phyloP scores from a whole-genome alignment of 2,888 invertebrate species.

The Pilophorus perplexus region DNA sequence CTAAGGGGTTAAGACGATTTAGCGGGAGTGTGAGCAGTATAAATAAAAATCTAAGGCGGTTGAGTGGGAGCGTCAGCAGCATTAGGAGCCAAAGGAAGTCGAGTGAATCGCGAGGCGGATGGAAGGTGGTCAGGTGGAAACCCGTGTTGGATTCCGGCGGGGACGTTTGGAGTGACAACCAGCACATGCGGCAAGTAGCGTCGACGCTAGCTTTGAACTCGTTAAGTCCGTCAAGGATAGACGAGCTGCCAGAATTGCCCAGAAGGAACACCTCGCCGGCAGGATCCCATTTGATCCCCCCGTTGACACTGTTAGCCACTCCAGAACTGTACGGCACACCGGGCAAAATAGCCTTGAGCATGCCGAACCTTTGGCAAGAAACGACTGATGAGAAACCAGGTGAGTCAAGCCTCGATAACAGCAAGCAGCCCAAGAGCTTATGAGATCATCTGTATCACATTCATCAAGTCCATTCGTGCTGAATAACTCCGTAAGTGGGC shows the following conservation, averaged over 20 bases:
- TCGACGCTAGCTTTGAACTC: too few species aligned
- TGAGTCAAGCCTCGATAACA: not conserved
- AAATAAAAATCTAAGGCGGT: not conserved
- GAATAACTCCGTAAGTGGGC: too few species aligned
- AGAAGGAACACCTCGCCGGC: conserved; percentile 28
- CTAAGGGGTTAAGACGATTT: too few species aligned
- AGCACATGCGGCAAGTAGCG: conserved; percentile 1
- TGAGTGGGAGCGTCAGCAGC: conserved; percentile 15
- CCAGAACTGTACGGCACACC: not conserved
- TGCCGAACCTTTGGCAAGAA: conserved; percentile 33
- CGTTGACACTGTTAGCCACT: not conserved
- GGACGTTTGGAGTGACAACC: conserved; percentile 45
- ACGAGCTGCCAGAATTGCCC: not conserved
- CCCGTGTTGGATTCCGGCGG: conserved; percentile 47
- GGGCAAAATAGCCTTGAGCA: conserved; percentile 21
- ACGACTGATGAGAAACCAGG: not conserved
- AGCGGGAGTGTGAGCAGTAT: too few species aligned
- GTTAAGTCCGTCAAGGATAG: not conserved
- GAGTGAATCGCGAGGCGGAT: conserved; percentile 50
- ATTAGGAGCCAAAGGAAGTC: conserved; percentile 47
- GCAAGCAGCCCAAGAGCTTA: conserved; percentile 1
- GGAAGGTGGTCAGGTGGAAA: conserved; percentile 53
- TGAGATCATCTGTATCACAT: too few species aligned
- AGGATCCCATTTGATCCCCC: not conserved
- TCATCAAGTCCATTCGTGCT: too few species aligned